These are phyloP conservation scores for Scaptomyza graminum DNA, from an alignment of 1,140 invertebrate species.

Conservation along the genomic window DNA sequence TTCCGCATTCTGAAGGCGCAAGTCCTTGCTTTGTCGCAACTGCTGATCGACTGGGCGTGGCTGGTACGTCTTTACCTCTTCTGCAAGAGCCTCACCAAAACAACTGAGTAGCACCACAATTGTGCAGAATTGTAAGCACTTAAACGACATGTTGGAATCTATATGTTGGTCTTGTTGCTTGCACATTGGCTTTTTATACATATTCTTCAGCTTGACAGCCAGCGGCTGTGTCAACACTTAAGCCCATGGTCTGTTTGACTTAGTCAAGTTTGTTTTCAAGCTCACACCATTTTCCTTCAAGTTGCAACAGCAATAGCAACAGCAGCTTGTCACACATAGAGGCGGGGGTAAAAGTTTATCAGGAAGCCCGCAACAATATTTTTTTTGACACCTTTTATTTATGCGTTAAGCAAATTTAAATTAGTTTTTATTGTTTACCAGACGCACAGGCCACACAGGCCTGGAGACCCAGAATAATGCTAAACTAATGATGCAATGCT, in stretches of 20 bases:
- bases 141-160: conserved; percentile 52
- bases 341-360: conserved; percentile 31
- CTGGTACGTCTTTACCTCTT: conserved; percentile 32
- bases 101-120: conserved; percentile 49
- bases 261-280: conserved; percentile 29
- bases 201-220: conserved; percentile 4
- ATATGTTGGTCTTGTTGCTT: conserved; percentile 43
- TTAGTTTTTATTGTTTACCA: conserved; percentile 77
- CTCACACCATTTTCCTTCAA: background rate
- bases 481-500: conserved; percentile 72
- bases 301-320: conserved; percentile 17
- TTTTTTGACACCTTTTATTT: conserved; percentile 70
- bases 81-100: conserved; percentile 33
- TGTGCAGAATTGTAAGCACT: conserved; percentile 58
- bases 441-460: conserved; percentile 3
- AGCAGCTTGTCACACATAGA: conserved; percentile 10
- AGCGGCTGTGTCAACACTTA: conserved; percentile 53
- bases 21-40: conserved; percentile 52
- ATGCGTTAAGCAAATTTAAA: conserved; percentile 79
- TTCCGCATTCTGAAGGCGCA: conserved; percentile 50
- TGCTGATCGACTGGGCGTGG: conserved; percentile 32
- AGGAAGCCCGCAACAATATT: conserved; percentile 41
- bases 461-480: conserved; percentile 16
- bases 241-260: background rate
- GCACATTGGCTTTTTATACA: conserved; percentile 53